These are phyloP conservation scores for Hylomyscus alleni DNA, from an alignment of 2,797 vertebrate genomes.

Conservation along the genomic window DNA sequence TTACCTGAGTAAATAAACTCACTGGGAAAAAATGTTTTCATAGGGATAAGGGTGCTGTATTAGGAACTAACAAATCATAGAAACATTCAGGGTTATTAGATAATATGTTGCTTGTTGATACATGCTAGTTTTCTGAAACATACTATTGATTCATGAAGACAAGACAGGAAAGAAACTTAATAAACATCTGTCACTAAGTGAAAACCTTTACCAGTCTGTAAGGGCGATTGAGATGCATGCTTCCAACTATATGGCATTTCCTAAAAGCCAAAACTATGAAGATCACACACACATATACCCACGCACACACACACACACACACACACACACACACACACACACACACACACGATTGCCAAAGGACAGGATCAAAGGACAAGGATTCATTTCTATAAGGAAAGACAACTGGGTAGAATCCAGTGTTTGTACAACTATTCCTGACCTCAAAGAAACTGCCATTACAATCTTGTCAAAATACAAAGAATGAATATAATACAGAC, in stretches of 20 bases:
- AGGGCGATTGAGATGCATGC: background rate
- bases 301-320: background rate
- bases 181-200: background rate
- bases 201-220: background rate
- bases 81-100: background rate
- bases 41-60: background rate
- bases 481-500: background rate
- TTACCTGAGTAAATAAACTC: background rate
- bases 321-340: background rate
- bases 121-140: constrained; percentile 4
- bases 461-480: background rate
- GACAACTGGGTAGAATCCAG: background rate
- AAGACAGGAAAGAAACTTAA: background rate
- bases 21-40: background rate
- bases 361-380: background rate
- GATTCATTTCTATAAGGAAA: background rate
- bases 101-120: background rate
- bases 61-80: background rate
- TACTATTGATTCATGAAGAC: background rate
- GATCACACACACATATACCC: too few species aligned
- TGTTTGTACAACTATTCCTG: background rate
- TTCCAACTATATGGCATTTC: background rate
- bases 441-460: background rate
- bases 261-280: background rate
- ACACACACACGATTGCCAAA: background rate